A percentile compares a stretch with the other conserved stretches of the same genome.
Conservation (phyloP, 2,888 invertebrate genomes). For the Phortica okadai region DNA sequence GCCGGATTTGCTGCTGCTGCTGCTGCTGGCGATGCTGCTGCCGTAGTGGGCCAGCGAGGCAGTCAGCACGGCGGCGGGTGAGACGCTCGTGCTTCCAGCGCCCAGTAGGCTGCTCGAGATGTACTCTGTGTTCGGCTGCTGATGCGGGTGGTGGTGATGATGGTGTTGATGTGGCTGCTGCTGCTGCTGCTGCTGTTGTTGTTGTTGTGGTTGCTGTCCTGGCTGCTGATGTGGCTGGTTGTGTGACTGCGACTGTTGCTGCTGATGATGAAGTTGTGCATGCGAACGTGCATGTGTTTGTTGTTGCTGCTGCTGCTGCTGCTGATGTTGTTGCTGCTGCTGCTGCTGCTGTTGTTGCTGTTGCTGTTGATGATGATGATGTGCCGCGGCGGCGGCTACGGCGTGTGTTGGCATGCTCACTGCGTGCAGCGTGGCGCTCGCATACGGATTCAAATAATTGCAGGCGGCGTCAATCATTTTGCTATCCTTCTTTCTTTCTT, state of each 20-base stretch:
- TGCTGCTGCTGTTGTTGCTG: slow-evolving; percentile 38
- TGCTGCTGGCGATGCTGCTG: slow-evolving; percentile 45
- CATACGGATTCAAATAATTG: slow-evolving; percentile 73
- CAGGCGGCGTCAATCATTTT: slow-evolving; percentile 74
- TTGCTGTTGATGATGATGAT: slow-evolving; percentile 39
- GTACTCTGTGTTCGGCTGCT: slow-evolving; percentile 46
- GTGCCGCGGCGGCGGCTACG: slow-evolving; percentile 9
- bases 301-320: slow-evolving; percentile 48
- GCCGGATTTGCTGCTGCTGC: slow-evolving; percentile 41
- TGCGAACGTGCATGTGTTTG: slow-evolving; percentile 41
- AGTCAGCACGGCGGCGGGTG: slow-evolving; percentile 40
- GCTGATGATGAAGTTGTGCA: slow-evolving; percentile 44
- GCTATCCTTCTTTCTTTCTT: slow-evolving; percentile 25
- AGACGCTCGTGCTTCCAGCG: slow-evolving; percentile 42
- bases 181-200: slow-evolving; percentile 29
- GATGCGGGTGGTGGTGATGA: slow-evolving; percentile 39
- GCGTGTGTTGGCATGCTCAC: slow-evolving; percentile 3
- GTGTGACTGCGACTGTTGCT: slow-evolving; percentile 32
- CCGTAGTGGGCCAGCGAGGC: slow-evolving; percentile 45
- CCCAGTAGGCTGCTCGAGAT: slow-evolving; percentile 53
- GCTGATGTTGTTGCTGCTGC: slow-evolving; percentile 51
- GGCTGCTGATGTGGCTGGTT: slow-evolving; percentile 47
- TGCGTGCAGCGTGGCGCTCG: slow-evolving; percentile 44
- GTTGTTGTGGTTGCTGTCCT: slow-evolving; percentile 40
- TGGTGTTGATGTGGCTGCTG: slow-evolving; percentile 11